phyloP scores from a whole-genome alignment of 2,888 invertebrate species.

The Hydriomena furcata region DNA sequence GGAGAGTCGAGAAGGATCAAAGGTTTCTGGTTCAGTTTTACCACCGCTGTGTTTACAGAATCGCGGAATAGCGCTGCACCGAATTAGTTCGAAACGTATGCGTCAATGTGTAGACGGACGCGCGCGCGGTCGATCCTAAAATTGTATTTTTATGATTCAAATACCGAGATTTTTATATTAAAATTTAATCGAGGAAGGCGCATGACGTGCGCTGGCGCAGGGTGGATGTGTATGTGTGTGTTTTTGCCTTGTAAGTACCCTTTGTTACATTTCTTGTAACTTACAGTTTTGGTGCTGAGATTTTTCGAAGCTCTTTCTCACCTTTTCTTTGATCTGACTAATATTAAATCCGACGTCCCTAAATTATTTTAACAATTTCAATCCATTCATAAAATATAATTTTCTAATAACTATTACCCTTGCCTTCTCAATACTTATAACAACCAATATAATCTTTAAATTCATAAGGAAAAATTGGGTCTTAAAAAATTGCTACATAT shows the following conservation, averaged over 20 bases:
- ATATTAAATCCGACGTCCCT: no score
- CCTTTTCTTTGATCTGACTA: no score
- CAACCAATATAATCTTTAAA: background rate
- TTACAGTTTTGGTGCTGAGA: no score
- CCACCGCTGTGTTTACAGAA: slow-evolving; percentile 78
- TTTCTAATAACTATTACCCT: background rate
- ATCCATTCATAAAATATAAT: background rate
- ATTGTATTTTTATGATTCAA: slow-evolving; percentile 79
- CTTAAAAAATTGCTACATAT: slow-evolving; percentile 9
- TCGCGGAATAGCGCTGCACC: slow-evolving; percentile 81
- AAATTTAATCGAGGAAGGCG: slow-evolving; percentile 64
- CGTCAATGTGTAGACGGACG: slow-evolving; percentile 77
- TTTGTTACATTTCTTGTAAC: slow-evolving; percentile 13
- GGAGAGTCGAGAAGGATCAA: slow-evolving; percentile 50
- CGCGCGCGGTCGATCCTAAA: slow-evolving; percentile 67
- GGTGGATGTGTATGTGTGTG: slow-evolving; percentile 40
- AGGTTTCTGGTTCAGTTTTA: slow-evolving; percentile 57
- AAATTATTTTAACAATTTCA: background rate
- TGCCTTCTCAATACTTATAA: background rate
- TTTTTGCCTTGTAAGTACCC: slow-evolving; percentile 42
- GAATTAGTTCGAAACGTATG: slow-evolving; percentile 81
- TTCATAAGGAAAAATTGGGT: background rate
- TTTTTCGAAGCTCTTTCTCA: no score
- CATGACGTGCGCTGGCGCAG: slow-evolving; percentile 64
- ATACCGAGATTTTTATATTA: slow-evolving; percentile 74